Evolutionary conservation across 2,888 invertebrate genomes (phyloP).

Genomic region (Cosmopolites sordidus): DNA sequence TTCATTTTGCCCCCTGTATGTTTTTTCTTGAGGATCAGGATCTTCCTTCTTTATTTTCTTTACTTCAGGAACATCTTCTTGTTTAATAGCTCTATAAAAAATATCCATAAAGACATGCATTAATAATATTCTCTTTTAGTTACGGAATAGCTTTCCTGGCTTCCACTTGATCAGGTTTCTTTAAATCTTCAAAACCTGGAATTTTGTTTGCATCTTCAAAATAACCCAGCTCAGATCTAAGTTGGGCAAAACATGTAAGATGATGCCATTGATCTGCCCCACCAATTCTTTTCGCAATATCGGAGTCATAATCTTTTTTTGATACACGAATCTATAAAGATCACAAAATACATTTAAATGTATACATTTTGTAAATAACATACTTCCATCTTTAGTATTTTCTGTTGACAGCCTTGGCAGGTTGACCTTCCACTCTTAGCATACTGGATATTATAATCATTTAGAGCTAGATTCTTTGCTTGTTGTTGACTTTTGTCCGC

Average conservation of each 20-base stretch:
- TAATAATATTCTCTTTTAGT: too few relatives aligned
- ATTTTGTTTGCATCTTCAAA: constrained; percentile 66
- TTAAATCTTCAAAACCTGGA: constrained; percentile 70
- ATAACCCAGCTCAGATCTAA: constrained; percentile 69
- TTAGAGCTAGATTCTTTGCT: constrained; percentile 47
- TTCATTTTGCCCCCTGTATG: constrained; percentile 69
- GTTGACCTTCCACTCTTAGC: constrained; percentile 77
- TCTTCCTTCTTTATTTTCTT: constrained; percentile 66
- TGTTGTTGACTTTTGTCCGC: constrained; percentile 31
- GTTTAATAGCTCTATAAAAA: constrained; percentile 46
- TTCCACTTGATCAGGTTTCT: constrained; percentile 64
- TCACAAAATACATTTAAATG: background rate
- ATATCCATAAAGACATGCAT: constrained; percentile 1
- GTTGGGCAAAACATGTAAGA: constrained; percentile 79
- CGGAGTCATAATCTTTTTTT: constrained; percentile 80
- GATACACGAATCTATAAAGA: constrained; percentile 61
- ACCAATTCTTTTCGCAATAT: constrained; percentile 66
- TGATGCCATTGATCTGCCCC: constrained; percentile 90
- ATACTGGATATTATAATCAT: constrained; percentile 77
- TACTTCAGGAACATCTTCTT: constrained; percentile 56
- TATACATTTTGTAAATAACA: background rate
- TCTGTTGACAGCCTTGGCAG: constrained; percentile 80
- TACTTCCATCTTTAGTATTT: constrained; percentile 70
- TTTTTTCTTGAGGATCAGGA: constrained; percentile 53
- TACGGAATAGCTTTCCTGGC: constrained; percentile 64